phyloP scores from a whole-genome alignment of 2,113 vertebrate genomes.

The Chamaetylas fuelleborni region DNA sequence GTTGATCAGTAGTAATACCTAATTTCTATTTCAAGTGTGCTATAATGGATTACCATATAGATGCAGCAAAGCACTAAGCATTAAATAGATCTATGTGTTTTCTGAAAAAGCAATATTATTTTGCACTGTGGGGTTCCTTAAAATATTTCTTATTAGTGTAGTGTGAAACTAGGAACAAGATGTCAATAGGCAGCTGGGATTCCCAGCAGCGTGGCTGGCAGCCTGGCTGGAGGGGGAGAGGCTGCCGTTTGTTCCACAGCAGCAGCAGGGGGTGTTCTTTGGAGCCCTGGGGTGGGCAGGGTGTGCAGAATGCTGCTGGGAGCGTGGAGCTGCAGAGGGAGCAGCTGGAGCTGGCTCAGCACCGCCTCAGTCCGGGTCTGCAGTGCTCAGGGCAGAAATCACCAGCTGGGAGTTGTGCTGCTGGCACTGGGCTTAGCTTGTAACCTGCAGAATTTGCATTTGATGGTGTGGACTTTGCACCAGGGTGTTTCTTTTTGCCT shows the following conservation, averaged over 20 bases:
- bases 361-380: too few relatives aligned
- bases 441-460: too few relatives aligned
- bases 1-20: conserved; percentile 84
- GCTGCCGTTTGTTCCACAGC: background rate
- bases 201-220: conserved; percentile 16
- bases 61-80: conserved; percentile 74
- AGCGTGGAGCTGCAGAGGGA: too few relatives aligned
- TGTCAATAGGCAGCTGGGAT: conserved; percentile 62
- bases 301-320: too few relatives aligned
- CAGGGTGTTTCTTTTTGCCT: background rate
- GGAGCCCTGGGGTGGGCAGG: too few relatives aligned
- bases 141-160: conserved; percentile 60
- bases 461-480: background rate
- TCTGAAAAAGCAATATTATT: conserved; percentile 73
- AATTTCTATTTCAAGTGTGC: conserved; percentile 89
- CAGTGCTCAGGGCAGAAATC: too few relatives aligned
- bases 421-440: too few relatives aligned
- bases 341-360: too few relatives aligned
- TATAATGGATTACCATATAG: conserved; percentile 87
- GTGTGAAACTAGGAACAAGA: conserved; percentile 55
- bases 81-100: conserved; percentile 73
- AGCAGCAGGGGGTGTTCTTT: too few relatives aligned
- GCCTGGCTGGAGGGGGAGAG: conserved; percentile 1
- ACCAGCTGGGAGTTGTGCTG: too few relatives aligned
- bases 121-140: conserved; percentile 65